Percentiles rank a stretch among this genome's conserved stretches.
phyloP scores from a whole-genome alignment of 2,888 invertebrate species.

The Phortica magna region DNA sequence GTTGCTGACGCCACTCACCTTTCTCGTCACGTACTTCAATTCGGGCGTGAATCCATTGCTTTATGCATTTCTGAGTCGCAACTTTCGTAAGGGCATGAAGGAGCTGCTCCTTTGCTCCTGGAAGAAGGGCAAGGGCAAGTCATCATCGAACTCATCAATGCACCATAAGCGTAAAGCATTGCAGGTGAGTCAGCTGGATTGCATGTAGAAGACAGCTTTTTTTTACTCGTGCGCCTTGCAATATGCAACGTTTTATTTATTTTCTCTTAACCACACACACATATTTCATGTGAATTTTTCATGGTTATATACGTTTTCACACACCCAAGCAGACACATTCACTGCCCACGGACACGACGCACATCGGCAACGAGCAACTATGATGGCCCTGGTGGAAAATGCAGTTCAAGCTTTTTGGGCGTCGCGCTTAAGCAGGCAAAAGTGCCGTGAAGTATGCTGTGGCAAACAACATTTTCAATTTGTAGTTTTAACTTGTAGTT shows the following conservation, averaged over 20 bases:
- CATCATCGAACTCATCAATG: constrained; percentile 76
- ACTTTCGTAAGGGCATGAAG: constrained; percentile 90
- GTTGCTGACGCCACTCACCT: constrained; percentile 90
- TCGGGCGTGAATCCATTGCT: constrained; percentile 93
- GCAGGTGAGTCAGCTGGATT: constrained; percentile 69
- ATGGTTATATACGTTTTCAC: constrained; percentile 11
- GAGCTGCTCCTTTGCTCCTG: constrained; percentile 85
- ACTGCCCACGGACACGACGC: constrained; percentile 77
- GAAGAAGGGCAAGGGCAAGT: constrained; percentile 77
- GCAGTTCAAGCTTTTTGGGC: constrained; percentile 61
- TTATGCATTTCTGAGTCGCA: constrained; percentile 90
- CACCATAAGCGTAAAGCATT: constrained; percentile 76
- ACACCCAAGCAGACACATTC: constrained; percentile 72
- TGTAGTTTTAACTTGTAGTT: not conserved
- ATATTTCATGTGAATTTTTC: constrained; percentile 50
- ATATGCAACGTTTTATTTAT: constrained; percentile 4
- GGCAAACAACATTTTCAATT: not conserved
- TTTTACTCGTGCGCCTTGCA: not conserved
- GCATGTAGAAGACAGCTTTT: not conserved
- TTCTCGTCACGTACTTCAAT: constrained; percentile 92
- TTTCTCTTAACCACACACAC: constrained; percentile 55
- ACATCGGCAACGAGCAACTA: constrained; percentile 77
- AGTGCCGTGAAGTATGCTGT: not conserved
- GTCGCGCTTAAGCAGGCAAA: constrained; percentile 56
- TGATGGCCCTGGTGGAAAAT: constrained; percentile 71